phyloP scores from a whole-genome alignment of 2,797 vertebrate genomes.

The Phylloscopus collybita region DNA sequence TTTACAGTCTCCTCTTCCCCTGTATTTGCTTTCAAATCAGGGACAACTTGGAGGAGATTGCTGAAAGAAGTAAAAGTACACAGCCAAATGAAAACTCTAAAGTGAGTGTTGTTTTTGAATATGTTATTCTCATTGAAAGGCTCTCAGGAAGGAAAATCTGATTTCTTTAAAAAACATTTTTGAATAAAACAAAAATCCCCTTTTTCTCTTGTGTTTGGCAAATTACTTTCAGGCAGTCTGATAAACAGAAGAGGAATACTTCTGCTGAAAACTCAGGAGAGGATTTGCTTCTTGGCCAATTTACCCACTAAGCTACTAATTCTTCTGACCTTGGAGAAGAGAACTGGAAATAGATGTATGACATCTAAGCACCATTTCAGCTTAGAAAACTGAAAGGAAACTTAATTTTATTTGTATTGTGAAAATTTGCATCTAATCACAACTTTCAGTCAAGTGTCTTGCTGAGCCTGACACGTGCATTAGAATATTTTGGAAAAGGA shows the following conservation, averaged over 20 bases:
- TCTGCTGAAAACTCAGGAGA: constrained; percentile 2
- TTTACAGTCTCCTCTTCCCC: neutral
- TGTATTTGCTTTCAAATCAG: constrained; percentile 14
- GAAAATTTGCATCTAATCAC: neutral
- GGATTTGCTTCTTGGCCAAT: neutral
- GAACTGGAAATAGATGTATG: neutral
- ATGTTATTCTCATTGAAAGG: constrained; percentile 29
- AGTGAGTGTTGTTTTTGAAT: neutral
- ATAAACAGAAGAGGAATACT: neutral
- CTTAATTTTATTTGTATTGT: neutral
- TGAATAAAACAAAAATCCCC: neutral
- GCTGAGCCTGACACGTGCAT: neutral
- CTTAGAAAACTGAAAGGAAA: neutral
- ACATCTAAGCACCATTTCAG: neutral
- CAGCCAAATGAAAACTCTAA: constrained; percentile 2
- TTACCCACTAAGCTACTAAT: neutral
- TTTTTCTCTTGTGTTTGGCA: neutral
- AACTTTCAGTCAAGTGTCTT: neutral
- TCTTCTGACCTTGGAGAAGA: constrained; percentile 28
- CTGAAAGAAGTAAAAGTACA: constrained; percentile 7
- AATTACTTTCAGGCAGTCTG: neutral
- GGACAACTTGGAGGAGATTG: neutral
- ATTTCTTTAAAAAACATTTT: constrained; percentile 36
- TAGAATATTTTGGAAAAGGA: neutral
- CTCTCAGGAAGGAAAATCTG: constrained; percentile 5